phyloP scores from a whole-genome alignment of 2,113 vertebrate species.

The Neogale vison region DNA sequence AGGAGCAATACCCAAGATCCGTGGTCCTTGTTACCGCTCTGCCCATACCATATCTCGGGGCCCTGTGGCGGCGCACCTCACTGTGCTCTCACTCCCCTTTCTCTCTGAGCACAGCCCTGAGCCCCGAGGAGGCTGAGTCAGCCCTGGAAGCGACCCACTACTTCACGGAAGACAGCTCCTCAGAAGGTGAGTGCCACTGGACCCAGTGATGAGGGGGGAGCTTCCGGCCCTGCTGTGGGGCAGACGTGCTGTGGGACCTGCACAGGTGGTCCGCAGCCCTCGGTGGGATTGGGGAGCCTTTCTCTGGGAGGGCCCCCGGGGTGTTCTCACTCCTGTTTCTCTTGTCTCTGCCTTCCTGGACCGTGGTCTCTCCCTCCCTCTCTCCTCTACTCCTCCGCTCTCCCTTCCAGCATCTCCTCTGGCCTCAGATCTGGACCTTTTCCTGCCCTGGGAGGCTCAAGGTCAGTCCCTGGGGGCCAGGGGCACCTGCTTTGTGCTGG shows the following conservation, averaged over 20 bases:
- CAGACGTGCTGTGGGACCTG: rapidly evolving
- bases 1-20: not conserved
- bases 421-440: conserved; percentile 93
- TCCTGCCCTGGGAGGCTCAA: conserved; percentile 92
- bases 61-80: rapidly evolving
- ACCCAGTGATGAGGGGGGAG: too few relatives aligned
- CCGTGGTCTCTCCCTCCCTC: conserved; percentile 71
- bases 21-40: rapidly evolving
- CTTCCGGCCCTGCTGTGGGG: not conserved
- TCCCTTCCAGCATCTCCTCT: conserved; percentile 90
- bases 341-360: conserved; percentile 73
- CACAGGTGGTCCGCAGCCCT: not conserved
- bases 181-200: conserved; percentile 85
- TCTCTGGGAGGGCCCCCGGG: not conserved
- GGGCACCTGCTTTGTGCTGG: conserved; percentile 25
- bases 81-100: not conserved
- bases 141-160: conserved; percentile 94
- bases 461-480: conserved; percentile 88
- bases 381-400: conserved; percentile 68
- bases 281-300: not conserved
- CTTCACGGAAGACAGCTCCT: conserved; percentile 90
- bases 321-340: conserved; percentile 74
- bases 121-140: conserved; percentile 94
- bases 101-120: conserved; percentile 87
- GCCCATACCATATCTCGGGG: rapidly evolving